These are phyloP conservation scores for Vimba vimba DNA, from an alignment of 2,113 vertebrate species.

Conservation along the genomic window DNA sequence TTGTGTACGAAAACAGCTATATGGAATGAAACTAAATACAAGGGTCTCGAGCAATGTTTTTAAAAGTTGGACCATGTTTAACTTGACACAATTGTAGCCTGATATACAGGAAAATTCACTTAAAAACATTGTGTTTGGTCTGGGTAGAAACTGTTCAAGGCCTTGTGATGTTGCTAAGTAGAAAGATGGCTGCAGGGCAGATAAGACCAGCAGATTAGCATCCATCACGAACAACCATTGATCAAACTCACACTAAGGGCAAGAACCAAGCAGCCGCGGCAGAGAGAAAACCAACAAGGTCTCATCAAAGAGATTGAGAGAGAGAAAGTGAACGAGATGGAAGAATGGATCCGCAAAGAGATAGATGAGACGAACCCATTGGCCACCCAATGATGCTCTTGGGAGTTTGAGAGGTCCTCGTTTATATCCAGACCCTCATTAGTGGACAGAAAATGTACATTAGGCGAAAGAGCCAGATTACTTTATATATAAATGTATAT, in stretches of 20 bases:
- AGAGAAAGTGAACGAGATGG: conserved; percentile 31
- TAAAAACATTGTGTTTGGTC: neutral
- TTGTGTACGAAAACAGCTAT: neutral
- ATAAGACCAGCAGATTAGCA: conserved; percentile 56
- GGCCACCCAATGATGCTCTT: conserved; percentile 10
- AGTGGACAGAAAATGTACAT: conserved; percentile 40
- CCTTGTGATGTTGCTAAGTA: neutral
- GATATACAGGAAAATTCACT: neutral
- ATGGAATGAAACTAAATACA: neutral
- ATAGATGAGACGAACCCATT: conserved; percentile 14
- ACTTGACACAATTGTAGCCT: too few species aligned
- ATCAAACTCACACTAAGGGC: conserved; percentile 43
- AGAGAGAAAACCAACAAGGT: conserved; percentile 31
- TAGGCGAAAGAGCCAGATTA: neutral
- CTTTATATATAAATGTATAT: conserved; percentile 28
- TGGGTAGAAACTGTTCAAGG: neutral
- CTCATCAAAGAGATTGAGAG: conserved; percentile 27
- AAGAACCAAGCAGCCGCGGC: conserved; percentile 33
- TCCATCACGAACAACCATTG: conserved; percentile 48
- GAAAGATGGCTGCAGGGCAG: conserved; percentile 43
- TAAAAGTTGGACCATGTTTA: too few species aligned
- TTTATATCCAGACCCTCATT: conserved; percentile 47
- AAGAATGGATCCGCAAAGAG: conserved; percentile 11
- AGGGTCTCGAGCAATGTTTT: too few species aligned
- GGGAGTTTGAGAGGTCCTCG: neutral